A percentile compares a stretch with the other conserved stretches of the same genome.
Evolutionary conservation across 2,797 vertebrate genomes (phyloP).

Genomic region (Propithecus deckenii): DNA sequence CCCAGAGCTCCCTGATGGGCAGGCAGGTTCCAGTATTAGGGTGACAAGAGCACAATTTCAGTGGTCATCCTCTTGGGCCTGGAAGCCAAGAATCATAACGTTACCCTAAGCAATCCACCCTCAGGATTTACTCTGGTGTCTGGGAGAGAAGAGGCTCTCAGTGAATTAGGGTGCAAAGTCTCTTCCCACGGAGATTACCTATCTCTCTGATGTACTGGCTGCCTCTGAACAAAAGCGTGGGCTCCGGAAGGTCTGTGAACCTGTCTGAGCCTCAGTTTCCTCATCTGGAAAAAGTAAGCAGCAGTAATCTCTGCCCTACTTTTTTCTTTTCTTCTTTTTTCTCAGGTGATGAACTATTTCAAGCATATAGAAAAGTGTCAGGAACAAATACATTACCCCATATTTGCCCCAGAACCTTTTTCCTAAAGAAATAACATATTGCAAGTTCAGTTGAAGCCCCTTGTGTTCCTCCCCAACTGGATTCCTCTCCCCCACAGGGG

Average conservation of each 20-base stretch:
- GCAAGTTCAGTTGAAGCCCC: not conserved
- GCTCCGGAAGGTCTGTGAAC: not conserved
- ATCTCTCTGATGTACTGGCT: not conserved
- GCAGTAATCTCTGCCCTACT: not conserved
- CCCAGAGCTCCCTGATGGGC: not conserved
- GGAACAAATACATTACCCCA: constrained; percentile 24
- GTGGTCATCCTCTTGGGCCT: not conserved
- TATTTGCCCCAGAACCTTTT: constrained; percentile 32
- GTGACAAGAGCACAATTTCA: not conserved
- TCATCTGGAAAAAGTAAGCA: not conserved
- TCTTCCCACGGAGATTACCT: not conserved
- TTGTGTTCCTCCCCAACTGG: not conserved
- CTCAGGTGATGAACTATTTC: constrained; percentile 32
- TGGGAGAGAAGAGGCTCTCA: not conserved
- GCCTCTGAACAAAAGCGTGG: not conserved
- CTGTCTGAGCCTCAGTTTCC: not conserved
- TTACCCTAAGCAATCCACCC: not conserved
- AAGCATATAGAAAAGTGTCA: constrained; percentile 25
- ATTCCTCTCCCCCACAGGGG: not conserved
- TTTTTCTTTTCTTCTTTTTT: not conserved
- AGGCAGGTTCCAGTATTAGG: not conserved
- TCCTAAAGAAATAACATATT: constrained; percentile 19
- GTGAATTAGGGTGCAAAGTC: not conserved
- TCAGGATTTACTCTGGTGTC: not conserved
- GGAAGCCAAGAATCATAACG: not conserved